A percentile compares a stretch with the other conserved stretches of the same genome.
Evolutionary conservation across 2,797 vertebrate species (phyloP).

Genomic region (Coregonus suidteri): DNA sequence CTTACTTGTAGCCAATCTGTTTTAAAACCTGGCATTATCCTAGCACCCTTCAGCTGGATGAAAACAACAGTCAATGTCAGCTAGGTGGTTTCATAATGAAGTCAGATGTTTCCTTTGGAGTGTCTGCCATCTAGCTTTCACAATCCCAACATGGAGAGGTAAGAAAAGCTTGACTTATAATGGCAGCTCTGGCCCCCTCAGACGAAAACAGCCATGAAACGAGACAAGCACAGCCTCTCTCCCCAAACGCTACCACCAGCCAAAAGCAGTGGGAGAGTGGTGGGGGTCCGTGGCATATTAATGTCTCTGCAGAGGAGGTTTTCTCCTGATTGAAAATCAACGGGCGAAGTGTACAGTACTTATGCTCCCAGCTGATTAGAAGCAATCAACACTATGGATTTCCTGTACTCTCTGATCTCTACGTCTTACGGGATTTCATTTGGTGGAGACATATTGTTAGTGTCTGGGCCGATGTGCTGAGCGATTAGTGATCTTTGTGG

Average conservation of each 20-base stretch:
- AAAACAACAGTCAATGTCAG: not conserved
- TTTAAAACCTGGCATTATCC: too few species aligned
- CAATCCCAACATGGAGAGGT: not conserved
- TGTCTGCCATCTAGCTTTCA: not conserved
- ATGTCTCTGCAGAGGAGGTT: conserved; percentile 29
- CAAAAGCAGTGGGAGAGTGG: conserved; percentile 24
- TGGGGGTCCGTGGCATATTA: conserved; percentile 27
- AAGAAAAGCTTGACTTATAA: not conserved
- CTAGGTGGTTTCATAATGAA: not conserved
- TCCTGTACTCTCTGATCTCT: conserved; percentile 44
- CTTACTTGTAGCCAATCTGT: not conserved
- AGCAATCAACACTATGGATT: conserved; percentile 44
- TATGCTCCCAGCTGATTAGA: conserved; percentile 43
- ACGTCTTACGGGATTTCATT: conserved; percentile 6
- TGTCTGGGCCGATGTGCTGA: conserved; percentile 12
- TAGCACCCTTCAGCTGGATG: not conserved
- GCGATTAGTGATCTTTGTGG: too few species aligned
- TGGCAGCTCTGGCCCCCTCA: not conserved
- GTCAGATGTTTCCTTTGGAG: not conserved
- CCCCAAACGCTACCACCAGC: conserved; percentile 22
- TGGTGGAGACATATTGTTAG: conserved; percentile 28
- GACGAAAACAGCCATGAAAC: not conserved
- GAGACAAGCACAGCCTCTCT: conserved; percentile 24
- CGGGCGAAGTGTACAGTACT: conserved; percentile 32
- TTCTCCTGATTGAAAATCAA: conserved; percentile 49